Percentiles rank a stretch among this genome's conserved stretches.
Evolutionary conservation across 2,888 invertebrate species (phyloP).

Genomic region (Hedya salicella): DNA sequence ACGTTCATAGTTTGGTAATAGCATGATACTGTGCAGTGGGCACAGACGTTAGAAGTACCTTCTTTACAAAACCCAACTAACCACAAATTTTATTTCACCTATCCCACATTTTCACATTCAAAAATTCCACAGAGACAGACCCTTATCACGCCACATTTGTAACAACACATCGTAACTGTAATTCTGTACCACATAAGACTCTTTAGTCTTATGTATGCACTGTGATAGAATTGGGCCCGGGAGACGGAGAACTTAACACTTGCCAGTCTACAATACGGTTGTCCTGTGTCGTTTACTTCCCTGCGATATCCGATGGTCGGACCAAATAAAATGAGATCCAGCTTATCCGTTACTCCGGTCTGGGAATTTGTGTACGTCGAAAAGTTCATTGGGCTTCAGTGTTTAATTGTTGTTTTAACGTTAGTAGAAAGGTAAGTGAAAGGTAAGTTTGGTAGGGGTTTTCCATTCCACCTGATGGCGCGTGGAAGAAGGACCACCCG

Average conservation of each 20-base stretch:
- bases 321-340: constrained; percentile 36
- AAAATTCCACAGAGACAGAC: constrained; percentile 22
- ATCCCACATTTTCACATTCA: background rate
- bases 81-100: background rate
- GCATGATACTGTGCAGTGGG: too few relatives aligned
- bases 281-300: constrained; percentile 50
- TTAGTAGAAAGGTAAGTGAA: background rate
- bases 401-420: constrained; percentile 1
- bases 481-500: too few relatives aligned
- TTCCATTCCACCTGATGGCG: too few relatives aligned
- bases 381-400: constrained; percentile 2
- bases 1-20: too few relatives aligned
- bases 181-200: constrained; percentile 23
- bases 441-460: background rate
- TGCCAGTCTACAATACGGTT: constrained; percentile 50
- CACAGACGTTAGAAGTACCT: too few relatives aligned
- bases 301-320: constrained; percentile 49
- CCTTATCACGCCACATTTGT: constrained; percentile 22
- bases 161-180: constrained; percentile 23
- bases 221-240: constrained; percentile 42
- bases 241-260: constrained; percentile 52
- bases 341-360: constrained; percentile 26
- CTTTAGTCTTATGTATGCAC: constrained; percentile 17
- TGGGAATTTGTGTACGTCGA: constrained; percentile 9
- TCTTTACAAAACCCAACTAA: background rate